Evolutionary conservation across 2,113 vertebrate genomes (phyloP), one percentile per base, ranked within the genome.

Genomic region (Amia ocellicauda): DNA sequence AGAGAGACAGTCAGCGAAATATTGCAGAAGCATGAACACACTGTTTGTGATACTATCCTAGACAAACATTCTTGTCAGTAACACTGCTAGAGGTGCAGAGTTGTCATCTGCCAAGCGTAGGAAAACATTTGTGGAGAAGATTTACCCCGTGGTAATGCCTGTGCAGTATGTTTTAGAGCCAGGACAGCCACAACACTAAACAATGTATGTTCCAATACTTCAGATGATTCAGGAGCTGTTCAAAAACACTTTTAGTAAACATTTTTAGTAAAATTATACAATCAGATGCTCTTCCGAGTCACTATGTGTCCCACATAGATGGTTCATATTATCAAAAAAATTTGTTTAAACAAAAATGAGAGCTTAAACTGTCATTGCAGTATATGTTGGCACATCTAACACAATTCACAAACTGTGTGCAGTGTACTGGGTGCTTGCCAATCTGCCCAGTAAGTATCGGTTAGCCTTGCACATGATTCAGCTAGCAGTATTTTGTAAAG

Each of bases 121-220:
- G 53, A 75, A 69, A 47, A 52, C 26, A 4, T 78, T 66, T 58
- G 43, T 70, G n/a, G 66, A 74, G 49, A 13, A 16, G 3, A 72
- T 64, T 29, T 74, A 60, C 47, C 67, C 52, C n/a, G 24, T 9
- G 14, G 61, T 77, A 63, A 60, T 22, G 45, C 65, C 67, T 43
- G 56, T 68, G 4, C 54, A 75, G 40, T 74, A 74, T 31, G 19
- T 57, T 1, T 54, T 70, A 10, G 69, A 62, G n/a, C n/a, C n/a
- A n/a, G n/a, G n/a, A n/a, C 5, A 16, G 28, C 23, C 69, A 47
- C 61, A 67, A 2, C 67, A 63, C 52, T 65, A 69, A 13, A 63
- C 20, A 0, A 67, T 74, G 67, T 68, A 78, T 73, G 70, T 70
- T 51, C 68, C 73, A 8, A 66, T 75, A 8, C 72, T 78, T 64